Percentiles rank a stretch among this genome's conserved stretches.
Conservation (phyloP, 1,140 invertebrate genomes). For the Choristoneura fumiferana region DNA sequence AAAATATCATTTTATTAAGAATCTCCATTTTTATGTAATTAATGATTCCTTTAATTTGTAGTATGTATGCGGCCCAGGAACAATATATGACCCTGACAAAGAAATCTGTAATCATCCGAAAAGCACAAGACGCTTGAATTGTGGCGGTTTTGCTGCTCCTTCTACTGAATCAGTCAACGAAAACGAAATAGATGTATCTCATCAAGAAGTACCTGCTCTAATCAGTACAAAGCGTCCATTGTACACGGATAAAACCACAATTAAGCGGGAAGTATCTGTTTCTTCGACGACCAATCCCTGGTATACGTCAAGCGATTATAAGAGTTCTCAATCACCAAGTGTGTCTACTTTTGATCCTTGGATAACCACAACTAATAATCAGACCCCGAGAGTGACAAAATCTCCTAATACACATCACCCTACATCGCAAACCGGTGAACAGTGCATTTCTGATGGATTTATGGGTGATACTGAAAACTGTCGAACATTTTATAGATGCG, state of each 20-base stretch:
- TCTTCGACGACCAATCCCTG: slow-evolving; percentile 13
- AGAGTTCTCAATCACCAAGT: slow-evolving; percentile 10
- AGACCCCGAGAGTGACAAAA: background rate
- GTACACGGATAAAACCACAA: slow-evolving; percentile 15
- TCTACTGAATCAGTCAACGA: slow-evolving; percentile 32
- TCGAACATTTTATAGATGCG: slow-evolving; percentile 88
- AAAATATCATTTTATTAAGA: too few species aligned
- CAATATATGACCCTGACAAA: slow-evolving; percentile 84
- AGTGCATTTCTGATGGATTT: slow-evolving; percentile 81
- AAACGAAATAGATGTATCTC: slow-evolving; percentile 49
- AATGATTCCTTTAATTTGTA: slow-evolving; percentile 57
- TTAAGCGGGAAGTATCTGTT: background rate
- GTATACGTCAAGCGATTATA: slow-evolving; percentile 3
- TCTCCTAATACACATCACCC: slow-evolving; percentile 7
- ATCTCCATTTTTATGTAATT: slow-evolving; percentile 3
- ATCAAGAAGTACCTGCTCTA: slow-evolving; percentile 53
- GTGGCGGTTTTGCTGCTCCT: slow-evolving; percentile 47
- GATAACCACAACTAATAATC: background rate
- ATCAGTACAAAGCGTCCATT: slow-evolving; percentile 38
- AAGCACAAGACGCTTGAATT: slow-evolving; percentile 80
- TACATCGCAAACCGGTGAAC: slow-evolving; percentile 27
- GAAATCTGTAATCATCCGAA: slow-evolving; percentile 84
- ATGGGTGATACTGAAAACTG: slow-evolving; percentile 84
- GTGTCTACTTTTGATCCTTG: slow-evolving; percentile 13
- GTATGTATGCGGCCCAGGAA: slow-evolving; percentile 85